Base-by-base conservation (phyloP, 2,888 invertebrate genomes). In the Scrobipalpa costella region DNA sequence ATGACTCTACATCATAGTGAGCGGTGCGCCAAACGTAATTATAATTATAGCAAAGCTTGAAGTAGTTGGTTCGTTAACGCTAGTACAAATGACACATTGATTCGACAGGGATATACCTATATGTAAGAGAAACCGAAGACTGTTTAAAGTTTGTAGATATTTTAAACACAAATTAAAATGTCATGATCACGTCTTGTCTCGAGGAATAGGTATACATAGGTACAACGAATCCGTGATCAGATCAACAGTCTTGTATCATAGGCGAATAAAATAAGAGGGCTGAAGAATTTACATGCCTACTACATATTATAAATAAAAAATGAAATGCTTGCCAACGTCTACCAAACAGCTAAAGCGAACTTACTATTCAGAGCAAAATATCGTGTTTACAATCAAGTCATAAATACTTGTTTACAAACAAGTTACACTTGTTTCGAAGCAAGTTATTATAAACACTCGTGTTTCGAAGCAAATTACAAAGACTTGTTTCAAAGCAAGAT, bases 101-200 rank as follows among this genome's bases (percentile, higher is more conserved):
- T 81, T 82, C 81, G 80, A 90, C 90, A 91, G 90, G 90, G 91
- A 85, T 84, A 83, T 84, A 85, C 83, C 80, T 84, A 82, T 52
- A 81, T 86, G 79, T 90, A 90, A 91, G 90, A 83, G 83, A 83
- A 90, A 86, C 83, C 81, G 86, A 91, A 91, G 91, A 91, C 91
- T 91, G 91, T 85, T 83, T 80, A 86, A 88, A 84, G 80, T 84
- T 85, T 84, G 81, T 90, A 89, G 83, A 85, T 87, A 86, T 86
- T 86, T 84, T 85, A 79, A 81, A 80, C 78, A 73, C 76, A 79
- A 76, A 76, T 74, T 75, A 76, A 79, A 47, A 79, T 76, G 69
- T 77, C 74, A 76, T 75, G 79, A 78, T 78, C 76, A 79, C 76
- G 67, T 49, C 49, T 78, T 67, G 73, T 77, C 75, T 76, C 74